These are phyloP conservation scores for Eulithis prunata DNA, from an alignment of 2,888 invertebrate species.

Conservation along the genomic window DNA sequence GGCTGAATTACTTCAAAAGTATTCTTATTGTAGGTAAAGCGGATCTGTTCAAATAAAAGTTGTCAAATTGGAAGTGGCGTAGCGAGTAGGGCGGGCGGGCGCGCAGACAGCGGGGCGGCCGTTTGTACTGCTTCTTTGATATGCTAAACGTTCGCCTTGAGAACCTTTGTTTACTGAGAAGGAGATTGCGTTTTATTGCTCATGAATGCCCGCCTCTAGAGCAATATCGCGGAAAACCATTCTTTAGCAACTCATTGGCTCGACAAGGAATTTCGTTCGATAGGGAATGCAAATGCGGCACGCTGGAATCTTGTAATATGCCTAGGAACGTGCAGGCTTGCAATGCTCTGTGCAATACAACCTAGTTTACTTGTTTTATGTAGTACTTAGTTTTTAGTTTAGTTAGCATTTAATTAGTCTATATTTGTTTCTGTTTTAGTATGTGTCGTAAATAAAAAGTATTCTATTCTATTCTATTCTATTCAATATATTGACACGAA, in stretches of 20 bases:
- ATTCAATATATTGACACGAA: constrained; percentile 35
- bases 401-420: too few species aligned
- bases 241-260: constrained; percentile 48
- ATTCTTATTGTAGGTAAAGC: constrained; percentile 23
- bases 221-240: constrained; percentile 61
- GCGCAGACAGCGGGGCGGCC: constrained; percentile 41
- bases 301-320: constrained; percentile 41
- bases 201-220: constrained; percentile 53
- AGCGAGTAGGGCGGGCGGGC: constrained; percentile 27
- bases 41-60: constrained; percentile 31
- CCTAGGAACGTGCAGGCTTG: constrained; percentile 35
- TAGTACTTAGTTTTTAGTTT: too few species aligned
- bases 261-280: constrained; percentile 43
- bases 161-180: constrained; percentile 61
- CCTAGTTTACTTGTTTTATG: too few species aligned
- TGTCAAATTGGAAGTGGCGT: constrained; percentile 40
- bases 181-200: constrained; percentile 63
- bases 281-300: constrained; percentile 33
- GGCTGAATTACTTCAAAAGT: constrained; percentile 18
- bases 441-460: too few species aligned
- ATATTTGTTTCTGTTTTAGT: too few species aligned
- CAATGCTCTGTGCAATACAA: constrained; percentile 33
- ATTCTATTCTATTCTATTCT: too few species aligned
- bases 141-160: constrained; percentile 63
- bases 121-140: constrained; percentile 58